These are phyloP conservation scores for Mormoops blainvillei DNA, from an alignment of 2,113 vertebrate species.

Conservation along the genomic window DNA sequence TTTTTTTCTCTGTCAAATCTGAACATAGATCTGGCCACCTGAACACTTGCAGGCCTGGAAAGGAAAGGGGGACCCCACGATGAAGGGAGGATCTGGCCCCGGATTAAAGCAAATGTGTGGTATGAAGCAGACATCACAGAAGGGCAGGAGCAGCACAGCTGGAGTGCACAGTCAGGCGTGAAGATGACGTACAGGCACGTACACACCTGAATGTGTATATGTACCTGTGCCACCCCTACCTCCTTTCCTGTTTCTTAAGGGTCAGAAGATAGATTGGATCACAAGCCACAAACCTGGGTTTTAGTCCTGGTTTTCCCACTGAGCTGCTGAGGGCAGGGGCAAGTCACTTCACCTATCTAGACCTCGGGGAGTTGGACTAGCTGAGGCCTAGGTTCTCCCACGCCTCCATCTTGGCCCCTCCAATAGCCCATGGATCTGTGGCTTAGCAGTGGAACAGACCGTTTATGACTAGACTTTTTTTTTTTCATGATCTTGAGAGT, in stretches of 20 bases:
- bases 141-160: neutral
- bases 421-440: neutral
- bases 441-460: neutral
- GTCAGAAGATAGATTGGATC: neutral
- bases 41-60: neutral
- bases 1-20: neutral
- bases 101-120: neutral
- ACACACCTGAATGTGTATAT: too few species aligned
- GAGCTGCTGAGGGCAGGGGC: neutral
- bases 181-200: neutral
- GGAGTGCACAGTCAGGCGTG: neutral
- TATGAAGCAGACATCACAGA: neutral
- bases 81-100: neutral
- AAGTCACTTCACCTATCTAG: neutral
- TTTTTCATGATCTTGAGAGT: neutral
- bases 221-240: fast-evolving
- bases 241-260: neutral
- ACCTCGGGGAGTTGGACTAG: neutral
- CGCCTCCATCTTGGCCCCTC: fast-evolving
- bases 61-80: neutral
- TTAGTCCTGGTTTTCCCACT: neutral
- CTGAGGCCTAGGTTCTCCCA: neutral
- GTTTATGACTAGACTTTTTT: neutral
- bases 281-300: neutral
- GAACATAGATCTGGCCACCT: neutral